These are phyloP conservation scores for Drosophila guanche DNA, from an alignment of 1,140 invertebrate genomes.

Conservation along the genomic window DNA sequence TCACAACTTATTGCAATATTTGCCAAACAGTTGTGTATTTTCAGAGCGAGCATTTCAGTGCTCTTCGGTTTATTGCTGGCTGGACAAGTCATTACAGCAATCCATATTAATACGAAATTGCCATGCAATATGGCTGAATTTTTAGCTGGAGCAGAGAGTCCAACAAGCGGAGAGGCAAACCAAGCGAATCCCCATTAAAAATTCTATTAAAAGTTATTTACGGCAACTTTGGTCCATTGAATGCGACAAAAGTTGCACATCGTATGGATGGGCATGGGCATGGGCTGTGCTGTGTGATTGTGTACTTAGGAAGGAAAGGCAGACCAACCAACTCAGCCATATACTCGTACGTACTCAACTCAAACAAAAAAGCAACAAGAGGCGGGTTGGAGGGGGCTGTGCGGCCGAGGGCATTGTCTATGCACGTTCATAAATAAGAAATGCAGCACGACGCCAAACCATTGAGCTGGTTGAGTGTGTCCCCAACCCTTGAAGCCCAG, in stretches of 20 bases:
- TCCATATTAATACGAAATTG: constrained; percentile 51
- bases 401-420: constrained; percentile 63
- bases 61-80: constrained; percentile 14
- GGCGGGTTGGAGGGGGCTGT: neutral
- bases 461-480: constrained; percentile 17
- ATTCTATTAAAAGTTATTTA: constrained; percentile 82
- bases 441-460: constrained; percentile 61
- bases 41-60: neutral
- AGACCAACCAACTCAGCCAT: too few relatives aligned
- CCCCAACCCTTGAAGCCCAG: constrained; percentile 17
- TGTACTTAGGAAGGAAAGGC: constrained; percentile 20
- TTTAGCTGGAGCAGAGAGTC: too few relatives aligned
- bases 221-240: constrained; percentile 77
- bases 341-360: constrained; percentile 20
- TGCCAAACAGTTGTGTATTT: neutral
- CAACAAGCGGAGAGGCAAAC: neutral
- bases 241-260: constrained; percentile 58
- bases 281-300: constrained; percentile 13
- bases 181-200: constrained; percentile 60
- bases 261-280: too few relatives aligned
- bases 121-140: constrained; percentile 1
- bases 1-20: too few relatives aligned
- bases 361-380: constrained; percentile 55
- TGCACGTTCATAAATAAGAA: constrained; percentile 82
- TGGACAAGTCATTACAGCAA: constrained; percentile 48